Evolutionary conservation across 2,797 vertebrate species (phyloP).

Genomic region (Hippoglossus hippoglossus): DNA sequence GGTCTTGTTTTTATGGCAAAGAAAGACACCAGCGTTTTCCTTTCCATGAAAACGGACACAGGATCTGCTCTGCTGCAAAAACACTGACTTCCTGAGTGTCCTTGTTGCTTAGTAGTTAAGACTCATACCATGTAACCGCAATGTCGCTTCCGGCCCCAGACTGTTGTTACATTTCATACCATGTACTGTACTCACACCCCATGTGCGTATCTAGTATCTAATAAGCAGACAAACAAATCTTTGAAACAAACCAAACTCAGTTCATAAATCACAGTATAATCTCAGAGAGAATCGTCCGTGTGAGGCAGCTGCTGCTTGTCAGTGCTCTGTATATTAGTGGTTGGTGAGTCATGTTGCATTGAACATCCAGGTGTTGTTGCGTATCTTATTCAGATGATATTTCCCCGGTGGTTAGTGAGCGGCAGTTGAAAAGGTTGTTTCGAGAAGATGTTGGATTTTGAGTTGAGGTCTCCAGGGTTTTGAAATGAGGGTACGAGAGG

Average conservation of each 20-base stretch:
- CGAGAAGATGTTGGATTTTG: slow-evolving; percentile 23
- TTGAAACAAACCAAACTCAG: neutral
- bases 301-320: slow-evolving; percentile 1
- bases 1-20: neutral
- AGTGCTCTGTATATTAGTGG: neutral
- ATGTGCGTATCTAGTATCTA: neutral
- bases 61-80: neutral
- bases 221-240: neutral
- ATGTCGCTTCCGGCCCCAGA: neutral
- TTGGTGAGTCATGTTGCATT: slow-evolving; percentile 8
- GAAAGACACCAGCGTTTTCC: neutral
- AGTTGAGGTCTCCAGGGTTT: neutral
- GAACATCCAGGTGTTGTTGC: neutral
- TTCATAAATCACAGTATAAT: slow-evolving; percentile 1
- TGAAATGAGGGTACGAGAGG: slow-evolving; percentile 18
- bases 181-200: neutral
- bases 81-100: slow-evolving; percentile 11
- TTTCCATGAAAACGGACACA: neutral
- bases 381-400: neutral
- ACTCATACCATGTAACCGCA: slow-evolving; percentile 1
- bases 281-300: neutral
- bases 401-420: slow-evolving; percentile 25
- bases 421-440: slow-evolving; percentile 5
- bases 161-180: neutral
- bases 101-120: neutral